Percentiles rank a stretch among this genome's conserved stretches.
These are phyloP conservation scores for Drosophila jambulina DNA, from an alignment of 1,140 invertebrate genomes.

Conservation along the genomic window DNA sequence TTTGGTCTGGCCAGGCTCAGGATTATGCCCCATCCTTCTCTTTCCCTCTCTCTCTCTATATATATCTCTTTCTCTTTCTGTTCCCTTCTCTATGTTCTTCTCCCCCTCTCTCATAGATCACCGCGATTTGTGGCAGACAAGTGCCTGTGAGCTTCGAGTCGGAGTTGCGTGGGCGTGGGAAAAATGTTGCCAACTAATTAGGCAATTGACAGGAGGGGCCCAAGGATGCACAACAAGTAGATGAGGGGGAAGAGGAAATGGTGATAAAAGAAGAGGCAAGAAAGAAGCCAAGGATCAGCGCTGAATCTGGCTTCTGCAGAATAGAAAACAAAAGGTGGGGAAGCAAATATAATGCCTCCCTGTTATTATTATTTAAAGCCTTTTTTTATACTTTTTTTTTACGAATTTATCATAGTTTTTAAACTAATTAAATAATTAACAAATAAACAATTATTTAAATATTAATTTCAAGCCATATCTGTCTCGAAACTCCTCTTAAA, in stretches of 20 bases:
- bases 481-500: background rate
- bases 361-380: no score
- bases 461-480: background rate
- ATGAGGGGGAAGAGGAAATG: background rate
- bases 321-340: background rate
- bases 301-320: background rate
- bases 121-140: slow-evolving; percentile 61
- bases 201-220: slow-evolving; percentile 35
- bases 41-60: background rate
- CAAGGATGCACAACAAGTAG: background rate
- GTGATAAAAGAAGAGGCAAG: background rate
- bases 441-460: background rate
- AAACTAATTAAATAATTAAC: background rate
- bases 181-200: slow-evolving; percentile 70
- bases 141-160: slow-evolving; percentile 28
- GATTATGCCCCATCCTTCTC: background rate
- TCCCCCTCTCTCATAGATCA: slow-evolving; percentile 59
- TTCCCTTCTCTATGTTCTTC: background rate
- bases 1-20: slow-evolving; percentile 52
- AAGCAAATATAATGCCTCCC: no score
- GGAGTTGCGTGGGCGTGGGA: slow-evolving; percentile 71
- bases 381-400: background rate
- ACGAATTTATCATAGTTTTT: background rate
- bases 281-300: slow-evolving; percentile 14
- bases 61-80: background rate